Conservation (phyloP, 2,888 invertebrate species). For the Lepas anatifera region DNA sequence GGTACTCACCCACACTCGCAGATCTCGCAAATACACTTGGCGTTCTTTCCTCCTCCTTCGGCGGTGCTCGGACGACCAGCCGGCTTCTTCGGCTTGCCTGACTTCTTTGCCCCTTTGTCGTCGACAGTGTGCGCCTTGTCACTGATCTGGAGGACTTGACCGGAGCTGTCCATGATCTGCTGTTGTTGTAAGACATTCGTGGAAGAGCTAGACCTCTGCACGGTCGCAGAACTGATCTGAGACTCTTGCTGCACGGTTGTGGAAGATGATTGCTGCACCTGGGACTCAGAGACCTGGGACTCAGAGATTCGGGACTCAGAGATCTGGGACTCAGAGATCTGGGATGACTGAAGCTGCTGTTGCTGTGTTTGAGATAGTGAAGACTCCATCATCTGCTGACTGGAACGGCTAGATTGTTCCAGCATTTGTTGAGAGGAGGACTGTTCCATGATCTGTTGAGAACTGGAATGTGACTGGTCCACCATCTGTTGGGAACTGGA, state of each 20-base stretch:
- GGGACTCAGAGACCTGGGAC: not conserved
- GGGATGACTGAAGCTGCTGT: not conserved
- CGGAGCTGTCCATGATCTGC: not conserved
- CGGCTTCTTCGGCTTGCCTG: not conserved
- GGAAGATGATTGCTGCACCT: not conserved
- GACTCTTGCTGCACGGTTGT: no score
- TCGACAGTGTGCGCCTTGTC: not conserved
- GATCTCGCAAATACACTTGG: slow-evolving; percentile 3
- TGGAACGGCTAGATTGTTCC: not conserved
- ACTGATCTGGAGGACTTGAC: not conserved
- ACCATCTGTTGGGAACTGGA: not conserved
- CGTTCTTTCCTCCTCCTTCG: not conserved
- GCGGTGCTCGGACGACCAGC: not conserved
- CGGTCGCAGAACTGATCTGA: no score
- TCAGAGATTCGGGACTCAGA: not conserved
- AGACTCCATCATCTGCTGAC: not conserved
- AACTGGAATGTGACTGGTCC: not conserved
- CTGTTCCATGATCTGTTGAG: not conserved
- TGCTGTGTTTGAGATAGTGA: not conserved
- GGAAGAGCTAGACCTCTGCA: no score
- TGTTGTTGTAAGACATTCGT: not conserved
- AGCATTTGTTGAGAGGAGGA: not conserved
- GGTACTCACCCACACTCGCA: slow-evolving; percentile 8
- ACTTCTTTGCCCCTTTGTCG: not conserved
- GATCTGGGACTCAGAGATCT: not conserved